A percentile compares a stretch with the other conserved stretches of the same genome.
These are phyloP conservation scores for Rhombomys opimus DNA, from an alignment of 2,113 vertebrate genomes.

Conservation along the genomic window DNA sequence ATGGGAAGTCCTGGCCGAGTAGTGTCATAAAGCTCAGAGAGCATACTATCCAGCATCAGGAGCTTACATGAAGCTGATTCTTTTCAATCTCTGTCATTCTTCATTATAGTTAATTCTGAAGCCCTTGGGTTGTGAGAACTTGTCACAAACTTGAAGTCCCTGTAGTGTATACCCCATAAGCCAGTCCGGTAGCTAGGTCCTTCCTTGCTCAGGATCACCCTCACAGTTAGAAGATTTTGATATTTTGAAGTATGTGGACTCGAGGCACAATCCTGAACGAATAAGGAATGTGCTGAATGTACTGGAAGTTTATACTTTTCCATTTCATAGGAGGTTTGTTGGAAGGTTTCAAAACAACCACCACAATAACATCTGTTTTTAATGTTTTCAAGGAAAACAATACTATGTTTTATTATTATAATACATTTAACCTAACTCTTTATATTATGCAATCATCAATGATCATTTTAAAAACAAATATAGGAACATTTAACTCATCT, in stretches of 20 bases:
- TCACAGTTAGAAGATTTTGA: background rate
- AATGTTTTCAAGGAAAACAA: background rate
- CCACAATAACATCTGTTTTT: background rate
- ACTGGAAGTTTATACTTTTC: background rate
- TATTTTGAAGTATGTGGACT: background rate
- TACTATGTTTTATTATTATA: background rate
- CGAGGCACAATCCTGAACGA: background rate
- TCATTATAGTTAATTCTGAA: background rate
- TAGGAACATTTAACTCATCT: background rate
- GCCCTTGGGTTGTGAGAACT: background rate
- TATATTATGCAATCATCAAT: background rate
- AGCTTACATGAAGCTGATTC: background rate
- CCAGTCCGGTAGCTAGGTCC: too few relatives aligned
- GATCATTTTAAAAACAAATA: background rate
- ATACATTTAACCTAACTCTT: constrained; percentile 1
- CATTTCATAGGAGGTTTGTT: background rate
- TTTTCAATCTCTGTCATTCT: background rate
- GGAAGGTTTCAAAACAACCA: background rate
- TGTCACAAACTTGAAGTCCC: background rate
- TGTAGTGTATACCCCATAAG: fast-evolving
- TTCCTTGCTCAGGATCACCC: background rate
- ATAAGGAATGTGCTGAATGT: background rate
- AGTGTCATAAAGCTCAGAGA: background rate
- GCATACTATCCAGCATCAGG: background rate
- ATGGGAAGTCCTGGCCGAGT: background rate